Evolutionary conservation across 2,113 vertebrate genomes (phyloP), one percentile per base, ranked within the genome.

Genomic region (Perca flavescens): DNA sequence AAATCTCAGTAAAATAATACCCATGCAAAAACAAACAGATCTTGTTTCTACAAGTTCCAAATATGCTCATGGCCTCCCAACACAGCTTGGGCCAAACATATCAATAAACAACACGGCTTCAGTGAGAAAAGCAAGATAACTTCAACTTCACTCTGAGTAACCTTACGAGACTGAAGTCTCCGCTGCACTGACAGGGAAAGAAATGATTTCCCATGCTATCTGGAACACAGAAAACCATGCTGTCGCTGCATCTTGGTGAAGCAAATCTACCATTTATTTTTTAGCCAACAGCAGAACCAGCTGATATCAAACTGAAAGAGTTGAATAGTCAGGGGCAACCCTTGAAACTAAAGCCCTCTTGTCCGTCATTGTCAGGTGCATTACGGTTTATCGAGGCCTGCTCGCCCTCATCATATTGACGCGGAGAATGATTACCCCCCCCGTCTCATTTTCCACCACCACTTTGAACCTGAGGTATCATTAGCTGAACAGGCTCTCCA

Each of bases 401-500:
- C 65, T 70, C 22, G 43, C 34, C 47, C 65, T 78, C 77, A 43
- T 72, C 67, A 16, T 58, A 40, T 65, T 61, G 46, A 82, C 65
- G 67, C 52, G 19, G 70, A 83, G 53, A 57, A 80, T 78, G 63
- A 89, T 86, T 76, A 86, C 53, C 69, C 22, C 56, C n/a, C 47
- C 71, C 12, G 6, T 83, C 79, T 88, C 61, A 79, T 83, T 71
- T 86, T 88, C 63, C 76, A 86, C 61, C 69, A 73, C 52, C 67
- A 75, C 91, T 93, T 88, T 93, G 88, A 93, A 90, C 80, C 62
- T 2, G 12, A 58, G 67, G 70, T 47, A 62, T 91, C 82, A 88
- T 93, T 90, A 89, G 80, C 86, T 75, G 77, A 90, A 84, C 82
- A 82, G 75, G 62, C 86, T 83, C 81, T 86, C 86, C 88, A 93